Percentiles rank a stretch among this genome's conserved stretches.
phyloP scores from a whole-genome alignment of 2,888 invertebrate genomes.

The Noctua comes region DNA sequence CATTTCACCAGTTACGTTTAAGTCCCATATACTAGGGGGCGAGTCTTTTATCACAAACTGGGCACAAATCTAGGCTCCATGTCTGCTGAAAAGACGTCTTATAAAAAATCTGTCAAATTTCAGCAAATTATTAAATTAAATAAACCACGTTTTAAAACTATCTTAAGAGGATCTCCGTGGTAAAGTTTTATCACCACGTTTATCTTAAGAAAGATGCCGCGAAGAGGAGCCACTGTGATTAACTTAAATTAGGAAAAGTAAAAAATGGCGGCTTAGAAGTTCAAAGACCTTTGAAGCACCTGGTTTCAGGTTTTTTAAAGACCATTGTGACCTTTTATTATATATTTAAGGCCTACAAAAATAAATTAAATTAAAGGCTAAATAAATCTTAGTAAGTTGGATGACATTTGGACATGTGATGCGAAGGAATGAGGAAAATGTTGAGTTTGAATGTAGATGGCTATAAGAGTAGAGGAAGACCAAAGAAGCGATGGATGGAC shows the following conservation, averaged over 20 bases:
- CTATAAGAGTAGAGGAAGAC: too few species aligned
- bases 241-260: background rate
- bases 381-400: background rate
- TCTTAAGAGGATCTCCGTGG: background rate
- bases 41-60: background rate
- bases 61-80: background rate
- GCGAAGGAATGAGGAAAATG: too few species aligned
- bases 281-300: background rate
- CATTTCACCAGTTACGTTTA: too few species aligned
- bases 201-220: background rate
- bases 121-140: slow-evolving; percentile 13
- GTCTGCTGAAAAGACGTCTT: background rate
- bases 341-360: background rate
- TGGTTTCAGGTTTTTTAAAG: background rate
- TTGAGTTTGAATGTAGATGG: too few species aligned
- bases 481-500: too few species aligned
- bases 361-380: background rate
- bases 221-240: background rate
- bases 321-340: background rate
- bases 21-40: background rate
- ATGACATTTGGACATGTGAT: background rate
- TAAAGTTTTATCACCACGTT: slow-evolving; percentile 17
- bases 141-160: slow-evolving; percentile 19
- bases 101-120: background rate
- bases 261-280: background rate